A percentile compares a stretch with the other conserved stretches of the same genome.
These are phyloP conservation scores for Heterodera schachtii DNA, from an alignment of 1,140 invertebrate genomes.

Conservation along the genomic window DNA sequence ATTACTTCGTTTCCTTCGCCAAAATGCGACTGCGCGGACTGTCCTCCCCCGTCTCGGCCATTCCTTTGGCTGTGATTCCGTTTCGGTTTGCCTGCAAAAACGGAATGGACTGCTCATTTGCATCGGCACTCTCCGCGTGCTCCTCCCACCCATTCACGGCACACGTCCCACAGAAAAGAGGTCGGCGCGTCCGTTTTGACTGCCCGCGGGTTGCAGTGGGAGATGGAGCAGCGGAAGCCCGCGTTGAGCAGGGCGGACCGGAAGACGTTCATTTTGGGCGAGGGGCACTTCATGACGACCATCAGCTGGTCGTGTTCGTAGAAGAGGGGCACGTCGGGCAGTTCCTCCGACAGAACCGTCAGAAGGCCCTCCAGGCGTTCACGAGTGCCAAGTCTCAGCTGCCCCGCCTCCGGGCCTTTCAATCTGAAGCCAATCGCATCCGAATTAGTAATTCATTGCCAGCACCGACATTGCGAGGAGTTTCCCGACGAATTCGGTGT, in stretches of 20 bases:
- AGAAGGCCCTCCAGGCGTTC: conserved; percentile 75
- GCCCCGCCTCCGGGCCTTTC: conserved; percentile 66
- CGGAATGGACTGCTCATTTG: not conserved
- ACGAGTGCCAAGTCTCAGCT: conserved; percentile 70
- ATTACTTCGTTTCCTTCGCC: conserved; percentile 27
- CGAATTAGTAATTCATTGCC: not conserved
- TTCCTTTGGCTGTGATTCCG: not conserved
- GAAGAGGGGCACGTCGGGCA: conserved; percentile 82
- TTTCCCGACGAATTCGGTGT: conserved; percentile 76
- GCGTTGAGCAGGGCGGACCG: conserved; percentile 89
- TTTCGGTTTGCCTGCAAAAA: conserved; percentile 1
- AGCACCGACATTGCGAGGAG: conserved; percentile 65
- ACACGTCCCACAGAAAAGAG: conserved; percentile 78
- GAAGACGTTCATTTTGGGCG: conserved; percentile 45
- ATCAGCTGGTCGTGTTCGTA: conserved; percentile 71
- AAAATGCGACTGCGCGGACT: conserved; percentile 40
- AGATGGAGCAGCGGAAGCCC: conserved; percentile 86
- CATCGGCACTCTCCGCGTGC: not conserved
- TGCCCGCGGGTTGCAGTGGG: conserved; percentile 83
- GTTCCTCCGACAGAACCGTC: conserved; percentile 73
- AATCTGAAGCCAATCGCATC: conserved; percentile 34
- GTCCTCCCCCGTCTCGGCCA: not conserved
- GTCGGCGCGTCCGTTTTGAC: conserved; percentile 91
- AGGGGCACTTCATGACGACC: conserved; percentile 43
- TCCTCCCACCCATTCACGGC: conserved; percentile 18